A percentile compares a stretch with the other conserved stretches of the same genome.
Conservation (phyloP, 2,888 invertebrate genomes). For the Euplexia lucipara region DNA sequence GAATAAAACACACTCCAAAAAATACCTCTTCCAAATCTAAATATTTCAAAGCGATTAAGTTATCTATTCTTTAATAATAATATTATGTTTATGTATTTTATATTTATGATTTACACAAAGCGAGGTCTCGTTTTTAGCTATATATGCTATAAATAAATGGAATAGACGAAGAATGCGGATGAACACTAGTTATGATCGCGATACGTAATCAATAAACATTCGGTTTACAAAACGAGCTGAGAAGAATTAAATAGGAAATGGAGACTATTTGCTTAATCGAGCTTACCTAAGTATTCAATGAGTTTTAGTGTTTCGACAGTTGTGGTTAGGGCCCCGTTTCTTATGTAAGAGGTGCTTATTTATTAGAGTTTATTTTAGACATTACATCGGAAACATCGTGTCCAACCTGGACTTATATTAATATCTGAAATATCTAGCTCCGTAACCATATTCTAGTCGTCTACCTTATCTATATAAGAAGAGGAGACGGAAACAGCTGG, state of each 20-base stretch:
- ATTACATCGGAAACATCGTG: too few relatives aligned
- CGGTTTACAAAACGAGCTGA: conserved; percentile 22
- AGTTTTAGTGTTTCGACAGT: not conserved
- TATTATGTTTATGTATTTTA: conserved; percentile 42
- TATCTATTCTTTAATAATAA: conserved; percentile 15
- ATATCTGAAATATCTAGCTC: too few relatives aligned
- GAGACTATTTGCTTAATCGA: not conserved
- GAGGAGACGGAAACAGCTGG: too few relatives aligned
- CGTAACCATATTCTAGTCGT: too few relatives aligned
- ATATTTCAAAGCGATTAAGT: conserved; percentile 31
- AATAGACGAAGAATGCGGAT: conserved; percentile 50
- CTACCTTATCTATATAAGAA: too few relatives aligned
- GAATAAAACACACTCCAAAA: conserved; percentile 15
- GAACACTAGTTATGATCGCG: conserved; percentile 24
- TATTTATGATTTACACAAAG: conserved; percentile 43
- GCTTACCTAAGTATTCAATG: not conserved
- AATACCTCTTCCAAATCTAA: not conserved
- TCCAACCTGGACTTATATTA: too few relatives aligned
- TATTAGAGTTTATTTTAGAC: too few relatives aligned
- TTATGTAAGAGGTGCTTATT: too few relatives aligned
- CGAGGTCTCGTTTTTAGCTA: conserved; percentile 27
- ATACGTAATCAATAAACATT: conserved; percentile 48
- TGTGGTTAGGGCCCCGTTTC: too few relatives aligned
- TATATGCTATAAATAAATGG: conserved; percentile 32
- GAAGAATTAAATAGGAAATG: conserved; percentile 14